phyloP scores from a whole-genome alignment of 1,140 invertebrate genomes.

The Brachystomella parvula region DNA sequence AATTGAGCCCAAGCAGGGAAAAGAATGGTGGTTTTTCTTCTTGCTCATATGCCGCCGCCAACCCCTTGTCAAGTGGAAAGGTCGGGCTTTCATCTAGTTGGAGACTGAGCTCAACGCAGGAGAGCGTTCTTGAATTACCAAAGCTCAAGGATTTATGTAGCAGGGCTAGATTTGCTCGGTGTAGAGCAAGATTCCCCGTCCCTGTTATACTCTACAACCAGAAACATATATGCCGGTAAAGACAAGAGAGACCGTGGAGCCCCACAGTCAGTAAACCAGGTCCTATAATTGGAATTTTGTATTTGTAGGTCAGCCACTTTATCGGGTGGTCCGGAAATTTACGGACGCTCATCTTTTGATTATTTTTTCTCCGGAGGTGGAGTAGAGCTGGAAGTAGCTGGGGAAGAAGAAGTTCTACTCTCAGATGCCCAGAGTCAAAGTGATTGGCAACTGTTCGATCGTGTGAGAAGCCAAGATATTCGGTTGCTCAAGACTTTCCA shows the following conservation, averaged over 20 bases:
- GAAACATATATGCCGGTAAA: conserved; percentile 58
- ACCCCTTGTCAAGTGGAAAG: background rate
- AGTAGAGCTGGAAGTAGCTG: conserved; percentile 37
- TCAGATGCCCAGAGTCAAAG: conserved; percentile 40
- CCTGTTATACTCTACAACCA: conserved; percentile 71
- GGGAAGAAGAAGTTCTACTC: conserved; percentile 40
- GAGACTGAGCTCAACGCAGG: background rate
- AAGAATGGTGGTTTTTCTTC: conserved; percentile 4
- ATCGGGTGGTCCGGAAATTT: conserved; percentile 65
- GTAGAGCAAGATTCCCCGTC: conserved; percentile 66
- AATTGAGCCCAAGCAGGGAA: background rate
- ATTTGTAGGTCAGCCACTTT: conserved; percentile 56
- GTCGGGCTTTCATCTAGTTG: background rate
- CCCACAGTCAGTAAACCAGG: too few relatives aligned
- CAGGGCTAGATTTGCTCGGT: conserved; percentile 51
- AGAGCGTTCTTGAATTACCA: conserved; percentile 19
- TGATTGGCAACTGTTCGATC: conserved; percentile 56
- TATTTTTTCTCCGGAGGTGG: conserved; percentile 46
- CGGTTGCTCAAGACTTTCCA: conserved; percentile 62
- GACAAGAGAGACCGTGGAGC: too few relatives aligned
- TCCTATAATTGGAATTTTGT: too few relatives aligned
- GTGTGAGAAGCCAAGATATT: conserved; percentile 64
- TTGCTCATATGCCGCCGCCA: background rate
- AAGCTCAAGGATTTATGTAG: conserved; percentile 35
- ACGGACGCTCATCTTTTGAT: conserved; percentile 55